phyloP scores from a whole-genome alignment of 2,888 invertebrate genomes.

The Dicycla oo region DNA sequence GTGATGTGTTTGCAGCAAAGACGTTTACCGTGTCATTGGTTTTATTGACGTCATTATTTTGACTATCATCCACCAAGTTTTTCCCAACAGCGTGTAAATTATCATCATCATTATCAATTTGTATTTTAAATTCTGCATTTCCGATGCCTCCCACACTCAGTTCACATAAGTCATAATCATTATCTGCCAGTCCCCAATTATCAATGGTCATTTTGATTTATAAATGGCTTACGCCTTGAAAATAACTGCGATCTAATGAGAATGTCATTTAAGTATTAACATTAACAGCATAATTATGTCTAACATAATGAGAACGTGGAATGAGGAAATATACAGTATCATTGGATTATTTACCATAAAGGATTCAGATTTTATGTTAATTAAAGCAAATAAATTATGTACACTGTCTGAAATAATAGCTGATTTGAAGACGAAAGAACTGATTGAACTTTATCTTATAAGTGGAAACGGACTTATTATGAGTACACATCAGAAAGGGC shows the following conservation, averaged over 20 bases:
- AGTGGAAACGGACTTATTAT: slow-evolving; percentile 8
- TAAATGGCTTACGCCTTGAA: slow-evolving; percentile 51
- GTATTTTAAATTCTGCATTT: slow-evolving; percentile 18
- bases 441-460: slow-evolving; percentile 22
- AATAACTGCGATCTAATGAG: slow-evolving; percentile 41
- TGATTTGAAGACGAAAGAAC: not conserved
- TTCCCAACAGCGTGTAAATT: not conserved
- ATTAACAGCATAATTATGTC: slow-evolving; percentile 39
- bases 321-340: slow-evolving; percentile 29
- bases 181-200: slow-evolving; percentile 50
- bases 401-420: not conserved
- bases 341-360: not conserved
- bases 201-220: slow-evolving; percentile 32
- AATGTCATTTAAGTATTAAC: slow-evolving; percentile 40
- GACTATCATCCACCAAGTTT: not conserved
- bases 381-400: not conserved
- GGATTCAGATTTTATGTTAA: not conserved
- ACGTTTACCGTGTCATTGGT: not conserved
- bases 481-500: slow-evolving; percentile 14
- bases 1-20: no score
- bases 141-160: slow-evolving; percentile 30
- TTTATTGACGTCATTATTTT: slow-evolving; percentile 1
- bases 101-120: slow-evolving; percentile 16
- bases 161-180: slow-evolving; percentile 40
- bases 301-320: slow-evolving; percentile 11